phyloP scores from a whole-genome alignment of 2,797 vertebrate genomes.

The Nannoperca obscura region DNA sequence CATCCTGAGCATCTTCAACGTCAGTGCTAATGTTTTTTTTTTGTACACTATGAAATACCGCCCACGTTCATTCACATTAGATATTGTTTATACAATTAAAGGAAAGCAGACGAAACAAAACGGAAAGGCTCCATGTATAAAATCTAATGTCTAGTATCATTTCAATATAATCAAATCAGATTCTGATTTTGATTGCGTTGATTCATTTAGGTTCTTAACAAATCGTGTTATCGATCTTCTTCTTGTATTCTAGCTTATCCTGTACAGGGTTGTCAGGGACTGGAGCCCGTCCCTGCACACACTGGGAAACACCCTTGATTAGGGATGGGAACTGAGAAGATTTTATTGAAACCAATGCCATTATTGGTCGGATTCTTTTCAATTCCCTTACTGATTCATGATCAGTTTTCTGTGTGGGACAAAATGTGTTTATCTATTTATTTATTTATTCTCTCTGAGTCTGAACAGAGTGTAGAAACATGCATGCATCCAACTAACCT shows the following conservation, averaged over 20 bases:
- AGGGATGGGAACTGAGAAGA: too few species aligned
- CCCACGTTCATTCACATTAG: neutral
- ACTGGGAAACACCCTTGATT: neutral
- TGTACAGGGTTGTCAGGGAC: neutral
- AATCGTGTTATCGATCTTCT: neutral
- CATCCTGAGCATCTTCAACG: slow-evolving; percentile 29
- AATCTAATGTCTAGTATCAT: neutral
- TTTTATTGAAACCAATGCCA: too few species aligned
- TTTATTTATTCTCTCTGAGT: too few species aligned
- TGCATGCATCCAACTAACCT: too few species aligned
- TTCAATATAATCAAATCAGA: neutral
- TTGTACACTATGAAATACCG: neutral
- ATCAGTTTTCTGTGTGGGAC: too few species aligned
- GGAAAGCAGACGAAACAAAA: neutral
- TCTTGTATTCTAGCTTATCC: neutral
- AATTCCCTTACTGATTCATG: too few species aligned
- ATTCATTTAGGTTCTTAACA: neutral
- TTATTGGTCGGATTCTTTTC: too few species aligned
- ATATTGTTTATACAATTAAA: neutral
- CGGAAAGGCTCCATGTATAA: neutral
- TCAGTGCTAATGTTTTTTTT: neutral
- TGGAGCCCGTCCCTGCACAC: neutral
- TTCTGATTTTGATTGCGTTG: too few species aligned
- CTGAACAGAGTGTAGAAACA: too few species aligned
- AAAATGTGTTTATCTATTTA: too few species aligned